phyloP scores from a whole-genome alignment of 2,113 vertebrate species.

The Sorex fumeus region DNA sequence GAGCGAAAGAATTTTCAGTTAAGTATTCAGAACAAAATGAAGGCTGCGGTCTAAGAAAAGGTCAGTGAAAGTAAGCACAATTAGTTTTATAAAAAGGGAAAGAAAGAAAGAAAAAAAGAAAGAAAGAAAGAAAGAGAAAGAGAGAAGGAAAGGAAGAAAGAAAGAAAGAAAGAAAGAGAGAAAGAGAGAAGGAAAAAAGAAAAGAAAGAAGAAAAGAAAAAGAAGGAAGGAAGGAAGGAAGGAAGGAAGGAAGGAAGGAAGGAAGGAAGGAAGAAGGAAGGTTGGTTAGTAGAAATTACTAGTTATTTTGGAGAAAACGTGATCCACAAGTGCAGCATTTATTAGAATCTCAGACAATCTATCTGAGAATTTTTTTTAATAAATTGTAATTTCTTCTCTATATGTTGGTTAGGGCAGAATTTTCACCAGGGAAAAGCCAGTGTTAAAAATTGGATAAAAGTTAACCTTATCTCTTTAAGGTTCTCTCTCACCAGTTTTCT shows the following conservation, averaged over 20 bases:
- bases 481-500: conserved; percentile 40
- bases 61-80: neutral
- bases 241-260: too few species aligned
- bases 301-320: conserved; percentile 19
- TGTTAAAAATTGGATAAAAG: neutral
- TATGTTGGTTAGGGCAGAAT: conserved; percentile 3
- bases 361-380: conserved; percentile 56
- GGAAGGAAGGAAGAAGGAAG: too few species aligned
- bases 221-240: too few species aligned
- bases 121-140: too few species aligned
- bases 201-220: too few species aligned
- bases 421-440: conserved; percentile 41
- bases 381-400: neutral
- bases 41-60: conserved; percentile 24
- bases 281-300: neutral
- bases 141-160: too few species aligned
- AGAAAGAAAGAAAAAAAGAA: too few species aligned
- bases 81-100: neutral
- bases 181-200: too few species aligned
- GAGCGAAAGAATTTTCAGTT: conserved; percentile 31
- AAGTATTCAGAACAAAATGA: neutral
- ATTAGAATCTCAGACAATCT: conserved; percentile 33
- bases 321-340: conserved; percentile 8
- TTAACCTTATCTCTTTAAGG: conserved; percentile 23
- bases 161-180: too few species aligned